Percentiles rank a stretch among this genome's conserved stretches.
Conservation (phyloP, 1,140 invertebrate genomes). For the Sitophilus oryzae region DNA sequence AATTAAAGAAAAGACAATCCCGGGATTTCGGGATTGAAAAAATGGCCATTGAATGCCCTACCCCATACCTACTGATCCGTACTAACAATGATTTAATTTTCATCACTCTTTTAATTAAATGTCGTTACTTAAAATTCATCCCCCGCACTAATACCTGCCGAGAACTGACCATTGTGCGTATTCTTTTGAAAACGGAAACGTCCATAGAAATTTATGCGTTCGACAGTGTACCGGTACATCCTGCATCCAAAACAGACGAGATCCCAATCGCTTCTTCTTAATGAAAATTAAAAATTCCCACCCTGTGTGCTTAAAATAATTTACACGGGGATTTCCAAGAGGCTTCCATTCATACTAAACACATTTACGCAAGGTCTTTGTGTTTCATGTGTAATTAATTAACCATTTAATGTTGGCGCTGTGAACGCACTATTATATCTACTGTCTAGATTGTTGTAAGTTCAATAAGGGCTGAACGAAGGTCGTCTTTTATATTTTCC, state of each 20-base stretch:
- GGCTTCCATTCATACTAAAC: constrained; percentile 12
- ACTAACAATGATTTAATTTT: no score
- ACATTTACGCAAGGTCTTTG: constrained; percentile 4
- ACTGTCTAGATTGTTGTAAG: no score
- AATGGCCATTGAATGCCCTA: no score
- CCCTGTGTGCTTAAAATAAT: constrained; percentile 13
- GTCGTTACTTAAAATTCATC: not conserved
- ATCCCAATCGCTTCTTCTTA: constrained; percentile 16
- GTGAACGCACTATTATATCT: no score
- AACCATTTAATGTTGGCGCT: constrained; percentile 7
- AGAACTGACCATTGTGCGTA: no score
- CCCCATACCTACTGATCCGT: no score
- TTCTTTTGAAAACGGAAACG: constrained; percentile 22
- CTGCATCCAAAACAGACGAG: constrained; percentile 19
- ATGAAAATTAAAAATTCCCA: constrained; percentile 24
- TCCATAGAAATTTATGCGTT: constrained; percentile 24
- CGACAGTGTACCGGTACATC: constrained; percentile 21
- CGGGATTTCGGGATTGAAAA: no score
- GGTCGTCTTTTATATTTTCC: no score
- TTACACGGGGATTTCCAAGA: constrained; percentile 17
- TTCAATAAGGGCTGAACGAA: no score
- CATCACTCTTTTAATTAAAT: constrained; percentile 9
- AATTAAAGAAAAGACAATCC: no score
- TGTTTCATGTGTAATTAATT: constrained; percentile 12
- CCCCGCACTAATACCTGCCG: no score